phyloP scores from a whole-genome alignment of 2,888 invertebrate species.

The Caenorhabditis macrosperma region DNA sequence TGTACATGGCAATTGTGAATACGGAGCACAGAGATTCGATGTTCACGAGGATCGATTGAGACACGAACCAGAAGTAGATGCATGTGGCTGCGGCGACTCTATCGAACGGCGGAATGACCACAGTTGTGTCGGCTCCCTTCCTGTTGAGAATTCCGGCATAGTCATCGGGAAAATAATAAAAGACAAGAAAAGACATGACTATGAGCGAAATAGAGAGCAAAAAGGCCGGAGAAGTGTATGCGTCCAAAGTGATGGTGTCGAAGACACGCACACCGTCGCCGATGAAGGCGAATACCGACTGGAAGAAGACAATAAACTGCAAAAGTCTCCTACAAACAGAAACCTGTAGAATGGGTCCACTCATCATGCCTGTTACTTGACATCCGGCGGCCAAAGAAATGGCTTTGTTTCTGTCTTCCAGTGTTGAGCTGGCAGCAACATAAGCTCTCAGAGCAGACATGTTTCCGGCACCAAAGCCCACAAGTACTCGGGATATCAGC shows the following conservation, averaged over 20 bases:
- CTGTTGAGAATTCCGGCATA: conserved; percentile 66
- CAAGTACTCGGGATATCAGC: conserved; percentile 55
- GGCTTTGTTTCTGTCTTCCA: conserved; percentile 57
- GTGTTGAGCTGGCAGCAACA: conserved; percentile 51
- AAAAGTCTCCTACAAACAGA: too few relatives aligned
- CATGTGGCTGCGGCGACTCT: conserved; percentile 51
- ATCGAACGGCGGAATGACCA: conserved; percentile 63
- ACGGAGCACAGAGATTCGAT: conserved; percentile 62
- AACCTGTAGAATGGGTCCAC: conserved; percentile 59
- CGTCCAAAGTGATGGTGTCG: conserved; percentile 52
- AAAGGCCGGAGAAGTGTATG: conserved; percentile 60
- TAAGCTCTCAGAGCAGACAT: conserved; percentile 58
- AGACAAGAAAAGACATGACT: conserved; percentile 51
- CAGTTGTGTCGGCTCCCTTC: conserved; percentile 46
- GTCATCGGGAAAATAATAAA: conserved; percentile 58
- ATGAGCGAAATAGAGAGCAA: conserved; percentile 30
- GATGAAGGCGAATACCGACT: conserved; percentile 54
- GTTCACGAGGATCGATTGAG: conserved; percentile 59
- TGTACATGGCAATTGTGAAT: conserved; percentile 68
- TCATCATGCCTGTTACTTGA: conserved; percentile 60
- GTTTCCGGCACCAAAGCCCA: conserved; percentile 63
- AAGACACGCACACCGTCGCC: conserved; percentile 41
- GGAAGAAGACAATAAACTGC: too few relatives aligned
- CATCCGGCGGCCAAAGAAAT: conserved; percentile 57
- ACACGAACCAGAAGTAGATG: conserved; percentile 63